Evolutionary conservation across 1,140 invertebrate genomes (phyloP), one percentile per base, ranked within the genome.

Genomic region (Drosophila auraria): DNA sequence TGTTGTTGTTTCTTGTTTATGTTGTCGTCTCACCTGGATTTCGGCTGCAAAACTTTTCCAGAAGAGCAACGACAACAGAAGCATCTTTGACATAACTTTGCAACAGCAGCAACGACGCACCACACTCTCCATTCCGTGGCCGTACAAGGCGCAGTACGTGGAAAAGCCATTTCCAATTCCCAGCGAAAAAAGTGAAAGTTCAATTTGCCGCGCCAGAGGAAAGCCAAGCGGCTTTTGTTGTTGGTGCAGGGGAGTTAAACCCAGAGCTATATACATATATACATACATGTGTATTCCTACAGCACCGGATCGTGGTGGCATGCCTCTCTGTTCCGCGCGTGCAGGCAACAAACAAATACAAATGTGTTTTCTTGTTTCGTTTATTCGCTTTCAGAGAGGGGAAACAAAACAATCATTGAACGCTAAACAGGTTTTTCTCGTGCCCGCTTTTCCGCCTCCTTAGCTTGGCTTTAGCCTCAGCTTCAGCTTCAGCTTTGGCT

Each of bases 361-460:
- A 78, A 79, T 79, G 66, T 77, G 60, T 74, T 74, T 73, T 74
- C 69, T 74, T 74, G 71, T 74, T 74, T 74, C 68, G 56, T 66
- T 66, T 66, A 58, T 63, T 45, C 12, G 36, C n/a, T 30, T 50
- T 17, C 33, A 36, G 62, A 6, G 44, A 38, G 14, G 27, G 50
- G 33, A 59, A 74, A 57, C 75, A 66, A 79, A 80, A 80, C 86
- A 87, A 75, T 81, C 84, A 89, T 89, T 89, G 84, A 90, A 89
- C 84, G 86, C 81, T 84, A 89, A 89, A 89, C 84, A 84, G 86
- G 84, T 89, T 89, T 89, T 89, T 89, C 84, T 89, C 86, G 86
- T 89, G 84, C 80, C 74, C 86, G 83, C 63, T 89, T 89, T 89
- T 89, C 86, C 84, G 86, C 86, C 84, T 87, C 84, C 84, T 89